Conservation (phyloP, 2,113 vertebrate species). For the Corythoichthys intestinalis region DNA sequence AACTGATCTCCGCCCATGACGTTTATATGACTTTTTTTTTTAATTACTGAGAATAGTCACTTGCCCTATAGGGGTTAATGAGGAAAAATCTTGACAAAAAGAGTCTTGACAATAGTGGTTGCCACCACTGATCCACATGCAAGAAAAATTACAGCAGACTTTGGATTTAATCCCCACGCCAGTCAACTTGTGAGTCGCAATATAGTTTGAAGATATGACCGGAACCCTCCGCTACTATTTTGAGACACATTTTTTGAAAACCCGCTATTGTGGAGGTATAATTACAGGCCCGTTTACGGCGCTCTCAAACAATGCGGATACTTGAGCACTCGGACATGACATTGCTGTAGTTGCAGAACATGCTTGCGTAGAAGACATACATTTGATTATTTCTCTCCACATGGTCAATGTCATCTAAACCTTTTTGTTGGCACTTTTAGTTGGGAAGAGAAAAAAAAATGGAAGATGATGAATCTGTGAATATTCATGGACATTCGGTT, state of each 20-base stretch:
- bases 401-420: not conserved
- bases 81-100: constrained; percentile 55
- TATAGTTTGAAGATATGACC: constrained; percentile 69
- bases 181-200: constrained; percentile 60
- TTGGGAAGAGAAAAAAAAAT: not conserved
- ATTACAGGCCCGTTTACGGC: constrained; percentile 74
- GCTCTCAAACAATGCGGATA: constrained; percentile 79
- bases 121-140: constrained; percentile 63
- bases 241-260: constrained; percentile 67
- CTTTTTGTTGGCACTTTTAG: not conserved
- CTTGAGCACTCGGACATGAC: constrained; percentile 71
- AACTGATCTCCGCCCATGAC: too few relatives aligned
- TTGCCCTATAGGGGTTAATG: too few relatives aligned
- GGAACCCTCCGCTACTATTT: constrained; percentile 76
- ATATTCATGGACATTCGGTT: constrained; percentile 30
- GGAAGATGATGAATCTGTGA: constrained; percentile 42
- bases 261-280: constrained; percentile 74
- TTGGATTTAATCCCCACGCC: constrained; percentile 68
- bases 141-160: constrained; percentile 57
- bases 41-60: too few relatives aligned
- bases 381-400: not conserved
- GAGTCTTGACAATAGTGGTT: constrained; percentile 62
- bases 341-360: constrained; percentile 64
- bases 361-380: constrained; percentile 32
- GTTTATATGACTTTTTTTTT: too few relatives aligned